Evolutionary conservation across 2,797 vertebrate genomes (phyloP).

Genomic region (Carduelis carduelis): DNA sequence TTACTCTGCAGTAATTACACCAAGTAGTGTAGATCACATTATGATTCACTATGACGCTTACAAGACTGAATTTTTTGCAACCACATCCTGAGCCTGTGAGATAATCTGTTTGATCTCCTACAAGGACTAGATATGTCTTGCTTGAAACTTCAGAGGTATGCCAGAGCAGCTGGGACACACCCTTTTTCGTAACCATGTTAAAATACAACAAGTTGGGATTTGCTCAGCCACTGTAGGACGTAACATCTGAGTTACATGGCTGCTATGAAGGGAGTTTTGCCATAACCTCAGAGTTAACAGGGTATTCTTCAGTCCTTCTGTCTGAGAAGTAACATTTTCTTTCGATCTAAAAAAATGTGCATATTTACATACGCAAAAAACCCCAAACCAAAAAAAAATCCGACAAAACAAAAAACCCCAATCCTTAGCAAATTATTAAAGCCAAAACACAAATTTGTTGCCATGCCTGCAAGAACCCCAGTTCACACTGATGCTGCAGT

Average conservation of each 20-base stretch:
- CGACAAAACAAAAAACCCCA: not conserved
- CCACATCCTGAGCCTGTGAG: conserved; percentile 35
- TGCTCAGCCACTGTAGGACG: conserved; percentile 43
- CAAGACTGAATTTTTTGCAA: conserved; percentile 40
- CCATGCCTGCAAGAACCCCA: not conserved
- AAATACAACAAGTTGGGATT: conserved; percentile 63
- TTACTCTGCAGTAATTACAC: conserved; percentile 50
- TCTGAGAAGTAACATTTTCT: not conserved
- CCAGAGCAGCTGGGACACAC: not conserved
- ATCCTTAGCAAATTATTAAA: not conserved
- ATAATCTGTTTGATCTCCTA: conserved; percentile 47
- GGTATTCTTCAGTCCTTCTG: not conserved
- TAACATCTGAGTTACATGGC: conserved; percentile 31
- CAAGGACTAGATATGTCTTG: conserved; percentile 29
- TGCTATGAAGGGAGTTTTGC: not conserved
- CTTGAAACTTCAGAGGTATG: conserved; percentile 40
- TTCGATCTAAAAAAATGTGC: conserved; percentile 6
- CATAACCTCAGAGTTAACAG: not conserved
- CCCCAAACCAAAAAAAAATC: not conserved
- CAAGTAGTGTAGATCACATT: conserved; percentile 18
- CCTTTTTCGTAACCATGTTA: conserved; percentile 24
- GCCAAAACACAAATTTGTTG: not conserved
- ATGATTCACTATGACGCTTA: conserved; percentile 47
- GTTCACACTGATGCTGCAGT: not conserved
- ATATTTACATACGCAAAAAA: not conserved